phyloP scores from a whole-genome alignment of 2,113 vertebrate species.

The Pomatostomus ruficeps region DNA sequence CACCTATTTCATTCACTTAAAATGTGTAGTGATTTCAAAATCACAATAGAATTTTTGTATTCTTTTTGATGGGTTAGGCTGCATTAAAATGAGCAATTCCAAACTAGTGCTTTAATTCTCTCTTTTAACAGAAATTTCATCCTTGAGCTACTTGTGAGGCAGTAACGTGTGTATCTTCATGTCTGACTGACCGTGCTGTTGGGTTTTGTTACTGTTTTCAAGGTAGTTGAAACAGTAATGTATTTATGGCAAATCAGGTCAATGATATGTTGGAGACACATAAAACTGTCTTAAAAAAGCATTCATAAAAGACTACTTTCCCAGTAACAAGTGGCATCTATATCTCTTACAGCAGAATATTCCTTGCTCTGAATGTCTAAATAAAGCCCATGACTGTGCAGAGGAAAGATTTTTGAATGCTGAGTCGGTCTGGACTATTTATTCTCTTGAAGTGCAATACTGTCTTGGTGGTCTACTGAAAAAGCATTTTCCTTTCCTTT shows the following conservation, averaged over 20 bases:
- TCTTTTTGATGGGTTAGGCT: neutral
- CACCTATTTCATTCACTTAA: neutral
- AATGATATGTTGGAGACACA: neutral
- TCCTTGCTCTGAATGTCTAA: neutral
- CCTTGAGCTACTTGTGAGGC: neutral
- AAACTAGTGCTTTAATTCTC: neutral
- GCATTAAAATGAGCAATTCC: neutral
- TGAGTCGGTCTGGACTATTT: neutral
- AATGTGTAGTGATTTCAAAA: neutral
- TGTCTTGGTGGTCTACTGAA: neutral
- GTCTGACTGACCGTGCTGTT: neutral
- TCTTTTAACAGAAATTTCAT: neutral
- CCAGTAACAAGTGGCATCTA: neutral
- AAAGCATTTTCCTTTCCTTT: neutral
- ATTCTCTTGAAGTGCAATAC: neutral
- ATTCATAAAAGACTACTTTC: neutral
- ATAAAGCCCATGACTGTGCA: neutral
- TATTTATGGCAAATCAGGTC: neutral
- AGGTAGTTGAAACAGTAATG: neutral
- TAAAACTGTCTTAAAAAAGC: neutral
- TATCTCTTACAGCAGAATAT: neutral
- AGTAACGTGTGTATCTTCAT: neutral
- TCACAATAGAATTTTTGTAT: neutral
- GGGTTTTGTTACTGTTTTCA: neutral
- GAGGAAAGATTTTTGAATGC: neutral